Base-by-base conservation (phyloP, 2,113 vertebrate species). In the Phocoena phocoena region DNA sequence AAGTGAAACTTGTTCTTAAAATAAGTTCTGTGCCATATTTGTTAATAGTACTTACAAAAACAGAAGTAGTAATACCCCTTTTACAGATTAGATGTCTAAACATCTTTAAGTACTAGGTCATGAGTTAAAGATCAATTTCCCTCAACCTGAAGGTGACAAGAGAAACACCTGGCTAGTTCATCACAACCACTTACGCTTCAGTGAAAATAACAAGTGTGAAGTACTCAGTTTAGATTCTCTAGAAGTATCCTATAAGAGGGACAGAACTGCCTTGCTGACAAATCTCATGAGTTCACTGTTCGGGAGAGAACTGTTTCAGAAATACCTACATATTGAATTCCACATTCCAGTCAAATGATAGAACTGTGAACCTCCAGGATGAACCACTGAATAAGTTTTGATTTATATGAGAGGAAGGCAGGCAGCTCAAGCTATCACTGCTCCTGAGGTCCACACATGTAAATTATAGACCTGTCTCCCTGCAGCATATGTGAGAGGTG, bases 1-100 rank as follows among this genome's bases (percentile, higher is more conserved):
- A 74, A 26, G n/a, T 53, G 47, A 97, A 87, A 94, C n/a, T 44
- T 93, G 41, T 88, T 87, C 70, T 81, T 60, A 70, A 92, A 95
- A 26, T 79, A 92, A 97, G n/a, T 79, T 86, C 77, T 65, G 0
- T 89, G 53, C 28, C 63, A 68, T 50, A 79, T 44, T 73, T 90
- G 74, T 73, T 73, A 94, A 85, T 21, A 90, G 36, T 62, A 84
- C 26, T 28, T 95, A 93, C 38, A 77, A 91, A 89, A 55, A 87
- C 20, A 92, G 62, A 71, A 38, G 68, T 12, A 82, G 50, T 77
- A 70, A 89, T 26, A n/a, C 2, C 13, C n/a, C 23, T 85, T 74
- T 83, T 33, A 89, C 33, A 94, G 71, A 71, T 20, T 81, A 77
- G 25, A 94, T 55, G 96, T 95, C 63, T 89, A 44, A 58, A 95